Evolutionary conservation across 2,888 invertebrate species (phyloP), one percentile per base, ranked within the genome.

Genomic region (Thecocarcelia acutangulata): DNA sequence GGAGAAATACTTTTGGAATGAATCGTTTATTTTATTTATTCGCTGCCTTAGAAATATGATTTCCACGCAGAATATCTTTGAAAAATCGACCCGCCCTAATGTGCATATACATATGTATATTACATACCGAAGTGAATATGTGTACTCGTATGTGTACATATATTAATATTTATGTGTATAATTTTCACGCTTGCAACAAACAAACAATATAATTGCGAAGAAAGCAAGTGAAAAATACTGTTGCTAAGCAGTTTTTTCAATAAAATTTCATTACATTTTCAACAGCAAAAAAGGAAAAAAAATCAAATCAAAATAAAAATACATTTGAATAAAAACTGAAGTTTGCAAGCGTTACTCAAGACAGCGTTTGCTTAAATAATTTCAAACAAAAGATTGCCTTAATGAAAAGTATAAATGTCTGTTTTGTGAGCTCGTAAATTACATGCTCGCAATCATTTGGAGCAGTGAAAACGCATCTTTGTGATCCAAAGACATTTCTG

Each of bases 211-310:
- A 59, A 54, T 48, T 69, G 40, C 3, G 9, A 74, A 64, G n/a
- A 58, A 66, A 56, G 44, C 19, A 17, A 52, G 59, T 13, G 5
- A 63, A 48, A 50, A 68, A 48, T 56, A 63, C 76, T 77, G 77
- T 77, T 77, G 21, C 77, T 48, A 70, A 28, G 77, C 77, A 15
- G n/a, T 56, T 54, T 70, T 77, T 69, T 19, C 3, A 13, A 5
- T 24, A 5, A 9, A 15, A 17, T 40, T 70, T 12, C 12, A 33
- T 40, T 46, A n/a, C 13, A 13, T 40, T 61, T 44, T 61, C 8
- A 59, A 24, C 12, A 17, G 8, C 33, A 61, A n/a, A 3, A 5
- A 50, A 5, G 3, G 6, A 21, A 33, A 33, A n/a, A 50, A 33
- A 21, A 73, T 11, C 24, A 28, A 33, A 17, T 21, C 11, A 50